Base-by-base conservation (phyloP, 2,113 vertebrate genomes). In the Phycodurus eques region DNA sequence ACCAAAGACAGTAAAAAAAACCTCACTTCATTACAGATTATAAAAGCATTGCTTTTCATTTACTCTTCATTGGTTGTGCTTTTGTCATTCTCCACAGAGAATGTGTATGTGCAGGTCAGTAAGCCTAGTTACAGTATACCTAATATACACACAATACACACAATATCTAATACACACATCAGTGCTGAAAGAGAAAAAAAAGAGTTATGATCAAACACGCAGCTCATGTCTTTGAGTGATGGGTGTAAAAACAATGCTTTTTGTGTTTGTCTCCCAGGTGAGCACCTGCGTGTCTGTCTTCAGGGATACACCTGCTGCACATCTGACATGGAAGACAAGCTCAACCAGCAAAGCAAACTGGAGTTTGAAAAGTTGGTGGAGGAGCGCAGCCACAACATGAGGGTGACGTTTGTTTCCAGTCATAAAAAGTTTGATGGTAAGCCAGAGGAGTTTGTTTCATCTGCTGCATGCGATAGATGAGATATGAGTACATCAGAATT, bases 391-490 rank as follows among this genome's bases (percentile, higher is more conserved):
- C 92, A 92, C 71, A 92, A 94, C 35, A 94, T 98, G 54, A 94
- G 96, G 44, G 94, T 93, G 12, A 96, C 94, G 0, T 97, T 99
- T 63, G 91, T 96, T 80, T 95, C 95, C n/a, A 93, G 94, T 67
- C 97, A 99, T 87, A 97, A 96, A 92, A 98, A 95, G 87, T 99
- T 99, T 91, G 97, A 99, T 0, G 96, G 98, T 99, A 92, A 91
- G 96, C 69, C 9, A 44, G 17, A 20, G 17, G 33, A 14, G 2
- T 54, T 49, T 61, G 4, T 82, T 79, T 71, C 17, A 47, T 72
- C n/a, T 69, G 3, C 71, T 79, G 66, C 22, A 62, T 73, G 59
- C 66, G 68, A 49, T 39, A 2, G 35, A 14, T 49, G 20, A 59
- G 12, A 43, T 56, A 10, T 22, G 27, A 7, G 27, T 6, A 53